Base-by-base conservation (phyloP, 2,113 vertebrate species). In the Balaeniceps rex region DNA sequence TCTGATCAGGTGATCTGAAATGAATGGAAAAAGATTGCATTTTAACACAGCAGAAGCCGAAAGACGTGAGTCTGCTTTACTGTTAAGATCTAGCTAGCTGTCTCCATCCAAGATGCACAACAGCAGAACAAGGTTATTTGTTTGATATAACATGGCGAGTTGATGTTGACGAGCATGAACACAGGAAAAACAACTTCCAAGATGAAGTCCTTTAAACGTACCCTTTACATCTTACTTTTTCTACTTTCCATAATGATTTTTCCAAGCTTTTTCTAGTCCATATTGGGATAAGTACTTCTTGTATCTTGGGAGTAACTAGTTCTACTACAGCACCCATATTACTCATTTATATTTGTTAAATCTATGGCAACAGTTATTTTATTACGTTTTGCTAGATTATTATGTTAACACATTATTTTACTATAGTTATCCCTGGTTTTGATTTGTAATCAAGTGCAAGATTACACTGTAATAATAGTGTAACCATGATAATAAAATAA, bases 381-480 rank as follows among this genome's bases (percentile, higher is more conserved):
- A 71, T 79, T 75, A 71, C 9, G 0, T 91, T 96, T 96, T 77
- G 24, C 84, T 77, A 23, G 49, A 61, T 85, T 82, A 68, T 82
- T 87, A 70, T 66, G 58, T 74, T 85, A 85, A 33, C 49, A 31
- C 11, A 9, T 85, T 76, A 42, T 92, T 96, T 94, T 94, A 87
- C 93, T 94, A 82, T 46, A 79, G 84, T 72, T 94, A 94, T 79
- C 52, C 42, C 78, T 38, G 78, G 81, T 36, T 96, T 93, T 94
- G 84, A 90, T 93, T 96, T 93, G 92, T 95, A 93, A 95, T 95
- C 94, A 93, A 94, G 61, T 46, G 36, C 61, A 79, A 91, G 84
- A 88, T 87, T 96, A 65, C 81, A 57, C 33, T 85, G 65, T 85
- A 91, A 83, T 91, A 87, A 76, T 83, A 76, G 78, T 78, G 76